A percentile compares a stretch with the other conserved stretches of the same genome.
Conservation (phyloP, 1,140 invertebrate genomes). For the Drosophila asahinai region DNA sequence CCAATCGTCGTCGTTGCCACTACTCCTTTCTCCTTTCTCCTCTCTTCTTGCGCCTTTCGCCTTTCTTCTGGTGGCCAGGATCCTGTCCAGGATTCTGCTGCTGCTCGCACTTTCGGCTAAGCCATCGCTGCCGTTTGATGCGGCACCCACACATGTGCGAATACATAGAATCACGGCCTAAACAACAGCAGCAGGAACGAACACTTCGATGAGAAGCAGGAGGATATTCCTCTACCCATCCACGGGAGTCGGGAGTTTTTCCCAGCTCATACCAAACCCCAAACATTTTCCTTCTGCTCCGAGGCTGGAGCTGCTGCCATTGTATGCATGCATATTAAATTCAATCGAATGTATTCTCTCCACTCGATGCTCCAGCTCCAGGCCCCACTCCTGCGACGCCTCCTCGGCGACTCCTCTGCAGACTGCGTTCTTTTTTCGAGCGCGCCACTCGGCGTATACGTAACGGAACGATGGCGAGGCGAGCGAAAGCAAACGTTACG, state of each 20-base stretch:
- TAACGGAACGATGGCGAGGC: slow-evolving; percentile 43
- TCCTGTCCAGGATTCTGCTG: slow-evolving; percentile 26
- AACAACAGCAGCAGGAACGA: slow-evolving; percentile 47
- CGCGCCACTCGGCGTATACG: slow-evolving; percentile 47
- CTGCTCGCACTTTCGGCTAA: slow-evolving; percentile 74
- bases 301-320: slow-evolving; percentile 56
- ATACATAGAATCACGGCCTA: slow-evolving; percentile 64
- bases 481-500: slow-evolving; percentile 56
- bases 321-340: slow-evolving; percentile 85
- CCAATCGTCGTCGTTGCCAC: slow-evolving; percentile 44
- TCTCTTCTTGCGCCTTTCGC: slow-evolving; percentile 34
- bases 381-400: background rate
- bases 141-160: slow-evolving; percentile 48
- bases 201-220: slow-evolving; percentile 11
- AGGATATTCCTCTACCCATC: slow-evolving; percentile 6
- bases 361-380: slow-evolving; percentile 51
- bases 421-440: slow-evolving; percentile 27
- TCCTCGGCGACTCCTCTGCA: slow-evolving; percentile 20
- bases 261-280: background rate
- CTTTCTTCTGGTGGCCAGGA: slow-evolving; percentile 42
- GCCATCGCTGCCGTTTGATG: slow-evolving; percentile 60
- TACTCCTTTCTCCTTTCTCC: slow-evolving; percentile 30
- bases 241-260: slow-evolving; percentile 22
- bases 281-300: slow-evolving; percentile 28
- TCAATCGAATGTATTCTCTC: slow-evolving; percentile 84